Percentiles rank a stretch among this genome's conserved stretches.
Evolutionary conservation across 92 coral and sea anemone species (phyloP).

Genomic region (Porites rus): DNA sequence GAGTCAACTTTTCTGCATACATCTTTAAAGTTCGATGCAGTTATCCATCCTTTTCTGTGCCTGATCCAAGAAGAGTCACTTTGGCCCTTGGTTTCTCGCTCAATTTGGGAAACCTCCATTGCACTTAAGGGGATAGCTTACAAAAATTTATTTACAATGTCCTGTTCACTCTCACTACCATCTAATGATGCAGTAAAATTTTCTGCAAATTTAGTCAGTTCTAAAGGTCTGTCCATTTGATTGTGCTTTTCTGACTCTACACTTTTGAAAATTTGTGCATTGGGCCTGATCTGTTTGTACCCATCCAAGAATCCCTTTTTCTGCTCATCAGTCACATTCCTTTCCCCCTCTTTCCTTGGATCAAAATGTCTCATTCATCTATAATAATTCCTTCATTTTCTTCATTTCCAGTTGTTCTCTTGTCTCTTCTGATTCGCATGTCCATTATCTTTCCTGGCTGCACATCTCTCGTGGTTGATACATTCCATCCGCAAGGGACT

Average conservation of each 20-base stretch:
- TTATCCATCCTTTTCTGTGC: constrained; percentile 47
- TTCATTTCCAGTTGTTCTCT: not conserved
- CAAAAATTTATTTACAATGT: constrained; percentile 12
- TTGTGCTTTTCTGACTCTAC: constrained; percentile 20
- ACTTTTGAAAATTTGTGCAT: constrained; percentile 47
- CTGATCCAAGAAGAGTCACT: constrained; percentile 18
- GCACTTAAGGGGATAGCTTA: not conserved
- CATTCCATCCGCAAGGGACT: constrained; percentile 59
- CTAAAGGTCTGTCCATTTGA: constrained; percentile 13
- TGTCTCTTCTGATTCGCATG: constrained; percentile 36
- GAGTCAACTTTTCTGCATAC: constrained; percentile 44
- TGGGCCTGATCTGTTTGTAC: constrained; percentile 16
- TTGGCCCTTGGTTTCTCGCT: constrained; percentile 20
- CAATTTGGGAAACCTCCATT: not conserved
- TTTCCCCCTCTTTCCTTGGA: constrained; percentile 42
- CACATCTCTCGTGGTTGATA: constrained; percentile 48
- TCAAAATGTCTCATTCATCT: constrained; percentile 24
- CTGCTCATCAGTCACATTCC: constrained; percentile 13
- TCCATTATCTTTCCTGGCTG: constrained; percentile 53
- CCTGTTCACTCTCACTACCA: not conserved
- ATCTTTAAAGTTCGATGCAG: constrained; percentile 38
- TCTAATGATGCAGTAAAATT: not conserved
- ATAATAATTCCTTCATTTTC: constrained; percentile 8
- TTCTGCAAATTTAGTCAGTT: constrained; percentile 23
- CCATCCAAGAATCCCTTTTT: constrained; percentile 25